A percentile compares a stretch with the other conserved stretches of the same genome.
Conservation (phyloP, 2,113 vertebrate genomes). For the Macrotus californicus region DNA sequence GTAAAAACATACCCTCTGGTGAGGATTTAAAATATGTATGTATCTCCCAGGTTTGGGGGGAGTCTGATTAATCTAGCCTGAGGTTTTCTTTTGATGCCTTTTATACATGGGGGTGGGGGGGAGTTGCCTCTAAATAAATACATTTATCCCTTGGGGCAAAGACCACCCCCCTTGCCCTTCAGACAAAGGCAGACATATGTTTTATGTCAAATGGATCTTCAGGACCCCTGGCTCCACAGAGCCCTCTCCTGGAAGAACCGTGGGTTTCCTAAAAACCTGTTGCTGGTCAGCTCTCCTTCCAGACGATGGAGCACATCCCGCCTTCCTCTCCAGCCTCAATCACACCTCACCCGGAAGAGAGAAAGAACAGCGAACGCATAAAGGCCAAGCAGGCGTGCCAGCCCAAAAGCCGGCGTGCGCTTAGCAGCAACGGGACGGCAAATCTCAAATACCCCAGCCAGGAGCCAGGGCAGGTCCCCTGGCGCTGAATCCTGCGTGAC, state of each 20-base stretch:
- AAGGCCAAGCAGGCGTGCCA: neutral
- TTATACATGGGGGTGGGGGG: neutral
- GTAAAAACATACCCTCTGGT: no score
- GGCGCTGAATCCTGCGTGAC: neutral
- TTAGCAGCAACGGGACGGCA: neutral
- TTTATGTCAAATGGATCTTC: neutral
- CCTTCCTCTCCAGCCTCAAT: neutral
- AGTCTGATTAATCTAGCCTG: neutral
- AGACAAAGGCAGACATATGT: neutral
- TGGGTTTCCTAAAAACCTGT: neutral
- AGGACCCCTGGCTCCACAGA: neutral
- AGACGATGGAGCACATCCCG: neutral
- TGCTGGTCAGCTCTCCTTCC: neutral
- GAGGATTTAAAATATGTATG: no score
- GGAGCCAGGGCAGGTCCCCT: neutral
- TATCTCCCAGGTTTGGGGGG: neutral
- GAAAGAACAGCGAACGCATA: neutral
- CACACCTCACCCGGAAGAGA: neutral
- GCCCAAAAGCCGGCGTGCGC: rapidly evolving
- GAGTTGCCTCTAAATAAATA: neutral
- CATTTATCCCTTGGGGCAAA: neutral
- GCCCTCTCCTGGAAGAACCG: neutral
- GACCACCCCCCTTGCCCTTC: neutral
- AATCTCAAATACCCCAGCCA: neutral
- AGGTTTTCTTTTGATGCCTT: neutral